A percentile compares a stretch with the other conserved stretches of the same genome.
phyloP scores from a whole-genome alignment of 2,797 vertebrate genomes.

The Propithecus deckenii region DNA sequence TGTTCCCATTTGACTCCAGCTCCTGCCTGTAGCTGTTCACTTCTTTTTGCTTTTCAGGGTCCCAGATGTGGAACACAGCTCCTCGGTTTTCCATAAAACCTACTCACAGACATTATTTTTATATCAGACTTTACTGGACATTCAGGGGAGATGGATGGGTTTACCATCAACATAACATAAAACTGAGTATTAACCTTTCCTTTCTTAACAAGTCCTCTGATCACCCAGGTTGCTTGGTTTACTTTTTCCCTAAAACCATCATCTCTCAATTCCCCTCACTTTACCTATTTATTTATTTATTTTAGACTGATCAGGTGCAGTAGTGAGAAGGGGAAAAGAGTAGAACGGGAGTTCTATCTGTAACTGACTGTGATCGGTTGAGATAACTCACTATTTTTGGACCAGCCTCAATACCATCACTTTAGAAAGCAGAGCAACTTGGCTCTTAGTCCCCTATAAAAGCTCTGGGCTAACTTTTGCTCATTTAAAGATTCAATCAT shows the following conservation, averaged over 20 bases:
- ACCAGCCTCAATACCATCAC: background rate
- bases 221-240: background rate
- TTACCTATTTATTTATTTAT: background rate
- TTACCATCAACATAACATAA: background rate
- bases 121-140: background rate
- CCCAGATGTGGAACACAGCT: background rate
- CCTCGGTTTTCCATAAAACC: background rate
- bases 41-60: background rate
- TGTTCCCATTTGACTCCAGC: background rate
- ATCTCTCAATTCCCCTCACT: background rate
- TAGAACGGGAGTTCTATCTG: background rate
- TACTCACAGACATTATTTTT: background rate
- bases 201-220: background rate
- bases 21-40: background rate
- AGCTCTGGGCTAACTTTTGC: background rate
- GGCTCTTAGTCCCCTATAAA: no score
- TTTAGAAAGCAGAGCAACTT: background rate
- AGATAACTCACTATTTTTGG: background rate
- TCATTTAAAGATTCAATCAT: background rate
- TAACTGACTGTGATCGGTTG: background rate
- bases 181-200: background rate
- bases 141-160: background rate
- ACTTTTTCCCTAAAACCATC: background rate
- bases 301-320: no score
- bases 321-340: background rate